Conservation (phyloP, 2,888 invertebrate species). For the Apodemia mormo region DNA sequence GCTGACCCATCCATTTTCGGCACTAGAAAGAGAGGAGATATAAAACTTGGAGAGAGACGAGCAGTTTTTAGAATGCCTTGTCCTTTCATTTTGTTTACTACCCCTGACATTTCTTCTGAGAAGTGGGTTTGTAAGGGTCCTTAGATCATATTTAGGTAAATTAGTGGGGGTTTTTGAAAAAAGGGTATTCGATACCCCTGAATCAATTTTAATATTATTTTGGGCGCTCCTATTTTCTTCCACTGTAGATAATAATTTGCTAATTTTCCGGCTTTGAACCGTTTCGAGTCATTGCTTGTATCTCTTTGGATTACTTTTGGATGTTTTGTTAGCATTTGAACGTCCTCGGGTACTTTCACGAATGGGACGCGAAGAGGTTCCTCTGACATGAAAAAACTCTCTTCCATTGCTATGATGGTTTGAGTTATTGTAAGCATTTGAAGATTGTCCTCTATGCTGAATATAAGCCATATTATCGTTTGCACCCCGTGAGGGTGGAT, state of each 20-base stretch:
- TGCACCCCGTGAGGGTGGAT: conserved; percentile 22
- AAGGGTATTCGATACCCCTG: too few relatives aligned
- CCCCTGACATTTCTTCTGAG: conserved; percentile 27
- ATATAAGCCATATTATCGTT: conserved; percentile 2
- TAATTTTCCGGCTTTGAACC: background rate
- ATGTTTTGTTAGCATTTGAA: background rate
- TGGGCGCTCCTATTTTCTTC: too few relatives aligned
- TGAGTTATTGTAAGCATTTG: background rate
- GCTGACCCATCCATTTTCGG: conserved; percentile 37
- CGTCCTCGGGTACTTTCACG: conserved; percentile 14
- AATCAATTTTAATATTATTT: too few relatives aligned
- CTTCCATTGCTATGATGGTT: background rate
- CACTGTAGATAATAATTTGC: too few relatives aligned
- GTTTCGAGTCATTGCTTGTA: background rate
- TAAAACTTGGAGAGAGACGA: conserved; percentile 34
- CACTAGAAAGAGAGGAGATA: conserved; percentile 40
- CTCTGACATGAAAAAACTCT: conserved; percentile 10
- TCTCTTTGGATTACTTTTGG: background rate
- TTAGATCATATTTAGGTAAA: background rate
- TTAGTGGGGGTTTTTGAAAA: background rate
- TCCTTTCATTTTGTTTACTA: conserved; percentile 27
- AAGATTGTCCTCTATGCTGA: background rate
- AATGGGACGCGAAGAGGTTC: conserved; percentile 8
- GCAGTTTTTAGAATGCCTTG: conserved; percentile 22
- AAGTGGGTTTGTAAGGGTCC: conserved; percentile 15